Percentiles rank a stretch among this genome's conserved stretches.
Conservation (phyloP, 2,888 invertebrate genomes). For the Diadegma fenestrale region DNA sequence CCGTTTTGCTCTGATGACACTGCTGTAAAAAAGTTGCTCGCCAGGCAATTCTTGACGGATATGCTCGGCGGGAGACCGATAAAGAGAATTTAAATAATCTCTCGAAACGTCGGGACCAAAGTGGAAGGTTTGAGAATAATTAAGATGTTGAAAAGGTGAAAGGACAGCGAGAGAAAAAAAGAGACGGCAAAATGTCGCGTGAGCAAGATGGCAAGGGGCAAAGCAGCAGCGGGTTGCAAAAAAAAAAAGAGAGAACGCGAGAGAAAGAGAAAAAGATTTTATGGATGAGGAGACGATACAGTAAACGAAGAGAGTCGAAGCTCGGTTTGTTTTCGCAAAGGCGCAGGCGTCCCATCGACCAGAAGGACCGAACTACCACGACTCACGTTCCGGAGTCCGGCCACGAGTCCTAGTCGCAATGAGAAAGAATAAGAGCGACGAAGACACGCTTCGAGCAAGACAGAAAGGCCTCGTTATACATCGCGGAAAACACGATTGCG, state of each 20-base stretch:
- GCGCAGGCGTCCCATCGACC: conserved; percentile 72
- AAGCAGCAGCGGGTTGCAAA: conserved; percentile 12
- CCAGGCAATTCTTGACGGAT: background rate
- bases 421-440: background rate
- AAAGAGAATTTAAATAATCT: conserved; percentile 43
- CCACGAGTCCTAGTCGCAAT: conserved; percentile 37
- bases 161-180: conserved; percentile 50
- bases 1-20: background rate
- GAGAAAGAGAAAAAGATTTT: background rate
- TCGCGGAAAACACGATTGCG: conserved; percentile 57
- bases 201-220: background rate
- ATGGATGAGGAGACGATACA: conserved; percentile 30
- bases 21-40: background rate
- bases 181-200: background rate
- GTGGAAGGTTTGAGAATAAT: conserved; percentile 56
- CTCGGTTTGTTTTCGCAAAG: conserved; percentile 60
- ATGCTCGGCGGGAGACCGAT: conserved; percentile 11
- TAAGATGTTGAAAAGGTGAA: conserved; percentile 67
- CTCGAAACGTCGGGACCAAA: conserved; percentile 22
- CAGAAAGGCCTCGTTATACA: conserved; percentile 41
- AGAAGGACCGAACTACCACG: conserved; percentile 61
- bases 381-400: conserved; percentile 58
- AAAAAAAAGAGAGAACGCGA: background rate
- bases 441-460: background rate
- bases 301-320: conserved; percentile 41